A percentile compares a stretch with the other conserved stretches of the same genome.
Evolutionary conservation across 2,113 vertebrate genomes (phyloP).

Genomic region (Clinocottus analis): DNA sequence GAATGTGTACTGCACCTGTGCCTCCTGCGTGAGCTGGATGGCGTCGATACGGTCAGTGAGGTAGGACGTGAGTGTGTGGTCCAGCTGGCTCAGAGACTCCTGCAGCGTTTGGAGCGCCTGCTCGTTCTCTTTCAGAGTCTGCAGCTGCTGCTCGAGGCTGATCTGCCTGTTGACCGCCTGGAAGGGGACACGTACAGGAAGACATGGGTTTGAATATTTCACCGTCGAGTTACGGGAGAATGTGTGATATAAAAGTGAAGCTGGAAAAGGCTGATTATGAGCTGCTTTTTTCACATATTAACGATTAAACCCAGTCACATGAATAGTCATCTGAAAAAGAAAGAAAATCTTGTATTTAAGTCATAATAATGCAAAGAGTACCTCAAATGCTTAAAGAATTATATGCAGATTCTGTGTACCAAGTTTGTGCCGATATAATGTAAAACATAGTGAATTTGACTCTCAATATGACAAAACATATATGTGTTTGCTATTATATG

Average conservation of each 20-base stretch:
- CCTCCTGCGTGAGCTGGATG: slow-evolving; percentile 93
- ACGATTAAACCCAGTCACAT: neutral
- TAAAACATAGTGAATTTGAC: neutral
- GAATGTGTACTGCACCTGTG: slow-evolving; percentile 85
- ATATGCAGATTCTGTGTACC: neutral
- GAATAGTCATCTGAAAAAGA: neutral
- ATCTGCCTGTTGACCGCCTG: slow-evolving; percentile 92
- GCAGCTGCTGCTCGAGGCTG: slow-evolving; percentile 91
- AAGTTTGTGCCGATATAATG: neutral
- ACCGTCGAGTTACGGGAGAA: neutral
- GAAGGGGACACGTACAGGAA: neutral
- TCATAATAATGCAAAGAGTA: neutral
- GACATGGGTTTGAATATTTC: neutral
- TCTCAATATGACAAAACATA: neutral
- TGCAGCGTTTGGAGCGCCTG: slow-evolving; percentile 89
- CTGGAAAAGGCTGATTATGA: neutral
- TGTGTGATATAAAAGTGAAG: neutral
- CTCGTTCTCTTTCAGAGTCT: slow-evolving; percentile 87
- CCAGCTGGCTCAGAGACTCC: slow-evolving; percentile 90
- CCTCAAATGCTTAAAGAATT: neutral
- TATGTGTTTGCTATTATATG: neutral
- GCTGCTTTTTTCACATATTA: neutral
- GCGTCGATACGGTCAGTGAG: slow-evolving; percentile 96
- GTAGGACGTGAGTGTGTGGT: slow-evolving; percentile 93
- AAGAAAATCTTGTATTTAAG: neutral